These are phyloP conservation scores for Dicycla oo DNA, from an alignment of 2,888 invertebrate species.

Conservation along the genomic window DNA sequence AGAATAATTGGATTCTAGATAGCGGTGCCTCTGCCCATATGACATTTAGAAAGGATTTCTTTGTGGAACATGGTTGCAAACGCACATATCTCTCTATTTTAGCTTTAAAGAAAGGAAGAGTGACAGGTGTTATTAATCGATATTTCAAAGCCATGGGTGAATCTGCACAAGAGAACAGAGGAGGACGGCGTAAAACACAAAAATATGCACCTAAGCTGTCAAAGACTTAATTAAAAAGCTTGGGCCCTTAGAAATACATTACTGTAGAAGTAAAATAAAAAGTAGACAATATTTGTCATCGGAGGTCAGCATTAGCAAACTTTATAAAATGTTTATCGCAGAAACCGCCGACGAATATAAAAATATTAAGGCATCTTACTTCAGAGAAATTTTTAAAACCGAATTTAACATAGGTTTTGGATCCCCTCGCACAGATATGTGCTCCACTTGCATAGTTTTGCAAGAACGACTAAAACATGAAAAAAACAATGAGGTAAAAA, in stretches of 20 bases:
- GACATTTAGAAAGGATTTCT: too few relatives aligned
- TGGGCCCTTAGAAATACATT: constrained; percentile 48
- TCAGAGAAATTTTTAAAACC: too few relatives aligned
- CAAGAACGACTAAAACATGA: constrained; percentile 57
- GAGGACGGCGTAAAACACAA: constrained; percentile 33
- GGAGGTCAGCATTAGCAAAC: constrained; percentile 41
- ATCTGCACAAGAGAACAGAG: constrained; percentile 38
- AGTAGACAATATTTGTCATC: constrained; percentile 45
- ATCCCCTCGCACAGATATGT: too few relatives aligned
- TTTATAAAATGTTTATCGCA: constrained; percentile 23
- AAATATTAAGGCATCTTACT: too few relatives aligned
- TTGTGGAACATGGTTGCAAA: too few relatives aligned
- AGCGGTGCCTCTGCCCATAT: too few relatives aligned
- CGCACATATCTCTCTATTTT: constrained; percentile 44
- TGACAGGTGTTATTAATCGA: constrained; percentile 44
- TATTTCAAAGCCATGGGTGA: constrained; percentile 41
- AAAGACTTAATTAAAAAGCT: constrained; percentile 42
- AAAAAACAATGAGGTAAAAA: constrained; percentile 44
- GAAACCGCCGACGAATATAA: neutral
- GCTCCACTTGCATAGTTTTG: too few relatives aligned
- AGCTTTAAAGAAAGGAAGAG: constrained; percentile 46
- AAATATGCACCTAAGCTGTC: constrained; percentile 34
- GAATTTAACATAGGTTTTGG: too few relatives aligned
- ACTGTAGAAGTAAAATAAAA: constrained; percentile 47
- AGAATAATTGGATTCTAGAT: too few relatives aligned